phyloP scores from a whole-genome alignment of 2,888 invertebrate genomes.

The Dioctria rufipes region DNA sequence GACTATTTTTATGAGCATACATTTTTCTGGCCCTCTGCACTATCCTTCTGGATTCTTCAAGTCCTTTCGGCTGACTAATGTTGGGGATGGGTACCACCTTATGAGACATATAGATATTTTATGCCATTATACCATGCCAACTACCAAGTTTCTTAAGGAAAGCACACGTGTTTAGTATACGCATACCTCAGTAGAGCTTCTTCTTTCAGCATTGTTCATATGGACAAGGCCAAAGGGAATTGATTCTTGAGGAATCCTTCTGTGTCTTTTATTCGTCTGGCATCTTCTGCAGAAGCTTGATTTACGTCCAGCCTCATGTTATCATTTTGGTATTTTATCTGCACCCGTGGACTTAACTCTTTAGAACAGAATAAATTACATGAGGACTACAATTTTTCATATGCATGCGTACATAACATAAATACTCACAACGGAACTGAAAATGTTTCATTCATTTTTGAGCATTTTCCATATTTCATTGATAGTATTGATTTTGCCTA shows the following conservation, averaged over 20 bases:
- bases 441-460: no score
- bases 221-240: constrained; percentile 45
- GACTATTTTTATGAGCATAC: constrained; percentile 40
- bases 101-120: background rate
- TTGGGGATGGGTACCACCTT: background rate
- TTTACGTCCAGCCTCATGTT: constrained; percentile 34
- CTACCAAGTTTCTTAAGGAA: background rate
- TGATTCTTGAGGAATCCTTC: constrained; percentile 38
- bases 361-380: constrained; percentile 28
- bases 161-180: constrained; percentile 29
- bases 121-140: no score
- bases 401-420: background rate
- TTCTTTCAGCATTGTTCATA: constrained; percentile 29
- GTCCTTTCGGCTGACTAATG: constrained; percentile 11
- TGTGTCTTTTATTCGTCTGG: constrained; percentile 25
- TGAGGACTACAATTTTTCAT: background rate
- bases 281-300: constrained; percentile 22
- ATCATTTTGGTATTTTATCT: constrained; percentile 37
- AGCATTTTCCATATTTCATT: no score
- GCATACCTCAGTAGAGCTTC: background rate
- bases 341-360: constrained; percentile 38
- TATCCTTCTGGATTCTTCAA: constrained; percentile 34
- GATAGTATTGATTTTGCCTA: no score
- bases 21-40: constrained; percentile 36
- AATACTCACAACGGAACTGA: no score